Percentiles rank a stretch among this genome's conserved stretches.
Evolutionary conservation across 2,797 vertebrate genomes (phyloP).

Genomic region (Ptychobarbus kaznakovi): DNA sequence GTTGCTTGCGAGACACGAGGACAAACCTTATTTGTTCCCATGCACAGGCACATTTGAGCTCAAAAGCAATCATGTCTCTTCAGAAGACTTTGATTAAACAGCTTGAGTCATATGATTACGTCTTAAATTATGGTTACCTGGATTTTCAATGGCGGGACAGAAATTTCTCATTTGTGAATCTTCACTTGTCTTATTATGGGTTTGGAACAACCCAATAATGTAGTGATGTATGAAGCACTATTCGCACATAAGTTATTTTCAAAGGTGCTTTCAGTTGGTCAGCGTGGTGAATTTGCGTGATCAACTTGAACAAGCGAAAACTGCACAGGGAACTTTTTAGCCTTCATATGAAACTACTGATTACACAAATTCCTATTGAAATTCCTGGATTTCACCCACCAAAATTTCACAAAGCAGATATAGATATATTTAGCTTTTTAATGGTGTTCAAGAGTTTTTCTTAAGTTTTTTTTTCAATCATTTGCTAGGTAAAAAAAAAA

Average conservation of each 20-base stretch:
- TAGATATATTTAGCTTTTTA: too few species aligned
- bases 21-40: not conserved
- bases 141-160: not conserved
- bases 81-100: conserved; percentile 4
- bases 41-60: too few species aligned
- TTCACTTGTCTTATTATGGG: not conserved
- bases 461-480: too few species aligned
- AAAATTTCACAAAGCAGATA: too few species aligned
- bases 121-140: not conserved
- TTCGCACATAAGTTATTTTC: not conserved
- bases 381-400: too few species aligned
- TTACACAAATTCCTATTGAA: not conserved
- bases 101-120: not conserved
- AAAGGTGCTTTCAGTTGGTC: not conserved
- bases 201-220: not conserved
- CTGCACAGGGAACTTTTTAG: not conserved
- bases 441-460: too few species aligned
- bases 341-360: not conserved
- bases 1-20: not conserved
- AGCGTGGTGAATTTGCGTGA: not conserved
- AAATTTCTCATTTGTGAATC: not conserved
- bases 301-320: not conserved
- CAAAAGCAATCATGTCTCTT: not conserved
- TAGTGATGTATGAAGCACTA: not conserved
- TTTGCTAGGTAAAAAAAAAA: not conserved